Base-by-base conservation (phyloP, 2,888 invertebrate species). In the Diogma glabrata region DNA sequence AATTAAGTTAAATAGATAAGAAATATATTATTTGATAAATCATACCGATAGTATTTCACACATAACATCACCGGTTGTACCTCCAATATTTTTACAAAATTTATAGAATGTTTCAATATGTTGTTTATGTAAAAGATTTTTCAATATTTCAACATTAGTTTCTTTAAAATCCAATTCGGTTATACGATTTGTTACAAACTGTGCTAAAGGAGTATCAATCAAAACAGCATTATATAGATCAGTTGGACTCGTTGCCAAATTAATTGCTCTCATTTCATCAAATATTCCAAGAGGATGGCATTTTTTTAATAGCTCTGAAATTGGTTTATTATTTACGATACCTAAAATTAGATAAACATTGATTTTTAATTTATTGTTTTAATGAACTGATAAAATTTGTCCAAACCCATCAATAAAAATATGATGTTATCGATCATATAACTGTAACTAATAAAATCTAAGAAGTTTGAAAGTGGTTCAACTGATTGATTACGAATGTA, bases 351-450 rank as follows among this genome's bases (percentile, higher is more conserved):
- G n/a, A n/a, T n/a, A n/a, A n/a, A n/a, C n/a, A n/a, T n/a, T n/a
- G n/a, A n/a, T n/a, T n/a, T n/a, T n/a, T n/a, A n/a, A n/a, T n/a
- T n/a, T n/a, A n/a, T n/a, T n/a, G n/a, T n/a, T n/a, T n/a, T n/a
- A n/a, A n/a, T n/a, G n/a, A n/a, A n/a, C n/a, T n/a, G n/a, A n/a
- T n/a, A n/a, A n/a, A n/a, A n/a, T n/a, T n/a, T n/a, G n/a, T n/a
- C n/a, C n/a, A n/a, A n/a, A n/a, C n/a, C n/a, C n/a, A n/a, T n/a
- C n/a, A n/a, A n/a, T 63, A 95, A 72, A 56, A 93, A 72, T 62
- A 96, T 93, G 54, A 96, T 95, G 71, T 96, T 96, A 70, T 96
- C 96, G 66, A 96, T 96, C 95, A 96, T 96, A 72, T 96, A 96
- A 67, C 93, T 92, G 79, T 93, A 94, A 62, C 93, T 95, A 54